Evolutionary conservation across 2,113 vertebrate species (phyloP).

Genomic region (Embiotoca jacksoni): DNA sequence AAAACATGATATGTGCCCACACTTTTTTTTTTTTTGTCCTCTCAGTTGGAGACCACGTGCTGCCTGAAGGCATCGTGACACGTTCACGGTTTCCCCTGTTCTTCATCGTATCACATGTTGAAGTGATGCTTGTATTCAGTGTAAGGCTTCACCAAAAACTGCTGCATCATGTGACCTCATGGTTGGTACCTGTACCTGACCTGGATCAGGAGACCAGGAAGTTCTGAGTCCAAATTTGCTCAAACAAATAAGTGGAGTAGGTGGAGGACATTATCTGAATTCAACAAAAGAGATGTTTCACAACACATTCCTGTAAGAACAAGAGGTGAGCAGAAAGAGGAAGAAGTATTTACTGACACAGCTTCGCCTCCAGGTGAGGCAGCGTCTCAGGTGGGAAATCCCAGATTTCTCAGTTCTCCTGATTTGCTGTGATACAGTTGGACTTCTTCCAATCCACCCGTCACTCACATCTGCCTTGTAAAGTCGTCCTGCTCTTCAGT

Average conservation of each 20-base stretch:
- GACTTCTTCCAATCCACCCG: no score
- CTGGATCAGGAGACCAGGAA: constrained; percentile 45
- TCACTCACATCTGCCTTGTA: no score
- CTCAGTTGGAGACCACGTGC: no score
- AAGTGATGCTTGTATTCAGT: no score
- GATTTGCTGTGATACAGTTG: no score
- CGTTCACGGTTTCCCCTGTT: no score
- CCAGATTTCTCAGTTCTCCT: no score
- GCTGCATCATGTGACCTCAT: background rate
- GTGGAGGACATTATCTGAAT: background rate
- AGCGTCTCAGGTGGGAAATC: no score
- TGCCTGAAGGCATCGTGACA: background rate
- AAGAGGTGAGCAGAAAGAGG: constrained; percentile 10
- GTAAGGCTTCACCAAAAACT: no score
- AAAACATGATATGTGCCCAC: constrained; percentile 8
- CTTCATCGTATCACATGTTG: no score
- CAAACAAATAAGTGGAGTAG: background rate
- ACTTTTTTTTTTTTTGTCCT: no score
- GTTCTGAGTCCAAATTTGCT: constrained; percentile 19
- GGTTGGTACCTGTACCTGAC: background rate
- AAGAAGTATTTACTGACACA: constrained; percentile 48
- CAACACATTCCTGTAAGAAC: constrained; percentile 38
- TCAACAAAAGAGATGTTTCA: constrained; percentile 26
- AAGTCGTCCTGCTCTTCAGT: no score
- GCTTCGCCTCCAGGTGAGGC: constrained; percentile 10